Conservation (phyloP, 2,797 vertebrate species). For the Momotus momota region DNA sequence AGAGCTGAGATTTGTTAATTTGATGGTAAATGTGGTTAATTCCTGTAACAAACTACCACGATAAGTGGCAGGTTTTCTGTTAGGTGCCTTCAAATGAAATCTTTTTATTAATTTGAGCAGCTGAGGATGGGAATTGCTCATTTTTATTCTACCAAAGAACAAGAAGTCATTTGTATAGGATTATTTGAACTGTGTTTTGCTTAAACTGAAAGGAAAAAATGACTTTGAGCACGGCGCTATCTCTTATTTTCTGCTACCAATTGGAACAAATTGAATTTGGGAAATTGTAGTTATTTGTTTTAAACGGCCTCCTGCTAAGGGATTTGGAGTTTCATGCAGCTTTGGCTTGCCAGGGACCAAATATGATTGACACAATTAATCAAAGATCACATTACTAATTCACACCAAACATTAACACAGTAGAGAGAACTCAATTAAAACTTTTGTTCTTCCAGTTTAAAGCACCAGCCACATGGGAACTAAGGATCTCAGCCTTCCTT, state of each 20-base stretch:
- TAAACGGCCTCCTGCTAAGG: neutral
- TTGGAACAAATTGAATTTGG: neutral
- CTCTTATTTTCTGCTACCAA: neutral
- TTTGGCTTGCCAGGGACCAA: slow-evolving; percentile 2
- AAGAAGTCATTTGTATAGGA: neutral
- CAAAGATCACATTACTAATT: slow-evolving; percentile 34
- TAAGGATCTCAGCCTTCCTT: neutral
- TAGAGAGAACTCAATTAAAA: slow-evolving; percentile 47
- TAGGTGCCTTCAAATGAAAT: neutral
- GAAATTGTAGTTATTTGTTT: neutral
- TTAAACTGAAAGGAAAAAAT: neutral
- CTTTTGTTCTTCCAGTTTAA: neutral
- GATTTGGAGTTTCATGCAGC: neutral
- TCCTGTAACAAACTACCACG: neutral
- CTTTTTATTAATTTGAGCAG: neutral
- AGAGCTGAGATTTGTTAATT: neutral
- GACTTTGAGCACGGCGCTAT: neutral
- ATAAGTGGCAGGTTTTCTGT: neutral
- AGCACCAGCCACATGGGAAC: neutral
- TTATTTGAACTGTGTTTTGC: neutral
- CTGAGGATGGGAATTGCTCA: neutral
- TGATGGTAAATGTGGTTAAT: neutral
- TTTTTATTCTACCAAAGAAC: neutral
- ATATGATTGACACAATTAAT: slow-evolving; percentile 38
- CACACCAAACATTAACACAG: neutral